Evolutionary conservation across 2,797 vertebrate species (phyloP), one percentile per base, ranked within the genome.

Genomic region (Buceros bicornis): DNA sequence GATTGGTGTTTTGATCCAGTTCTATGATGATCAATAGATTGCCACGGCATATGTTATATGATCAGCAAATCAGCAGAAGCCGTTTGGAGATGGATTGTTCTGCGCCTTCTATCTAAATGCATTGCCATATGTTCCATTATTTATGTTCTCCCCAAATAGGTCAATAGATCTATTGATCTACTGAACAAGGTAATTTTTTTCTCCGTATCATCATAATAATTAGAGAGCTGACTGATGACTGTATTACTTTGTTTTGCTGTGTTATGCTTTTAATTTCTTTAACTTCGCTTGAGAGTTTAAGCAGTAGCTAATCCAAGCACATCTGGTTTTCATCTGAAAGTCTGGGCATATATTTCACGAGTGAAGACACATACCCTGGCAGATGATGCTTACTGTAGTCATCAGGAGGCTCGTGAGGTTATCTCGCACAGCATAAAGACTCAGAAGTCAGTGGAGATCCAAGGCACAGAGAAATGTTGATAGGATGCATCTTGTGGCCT

Each of bases 41-140:
- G 31, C 64, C 79, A 87, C 60, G 60, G n/a, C 57, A 22, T 57
- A 54, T 69, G 73, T 72, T 45, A 16, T 35, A 53, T 13, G n/a
- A 82, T 79, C 71, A 82, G 58, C 61, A 85, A 88, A 89, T 51
- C 50, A 91, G 72, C 48, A 69, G 45, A 42, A 94, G 57, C 54
- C 53, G 18, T 94, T 90, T 20, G 16, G 72, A 93, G 70, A 90
- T 72, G n/a, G 54, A 92, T 91, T 82, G 48, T 66, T 88, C 69
- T 69, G 26, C 87, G 42, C 66, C 19, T 60, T 86, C 60, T 84
- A 18, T 45, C 47, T 29, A 37, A 7, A 5, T 50, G 22, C 76
- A 26, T 66, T 80, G 58, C 60, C 14, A 8, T 60, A 19, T 57
- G 40, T 50, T 83, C 79, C 33, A 67, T 82, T 90, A 82, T 79